Evolutionary conservation across 2,888 invertebrate genomes (phyloP), one percentile per base, ranked within the genome.

Genomic region (Merodon equestris): DNA sequence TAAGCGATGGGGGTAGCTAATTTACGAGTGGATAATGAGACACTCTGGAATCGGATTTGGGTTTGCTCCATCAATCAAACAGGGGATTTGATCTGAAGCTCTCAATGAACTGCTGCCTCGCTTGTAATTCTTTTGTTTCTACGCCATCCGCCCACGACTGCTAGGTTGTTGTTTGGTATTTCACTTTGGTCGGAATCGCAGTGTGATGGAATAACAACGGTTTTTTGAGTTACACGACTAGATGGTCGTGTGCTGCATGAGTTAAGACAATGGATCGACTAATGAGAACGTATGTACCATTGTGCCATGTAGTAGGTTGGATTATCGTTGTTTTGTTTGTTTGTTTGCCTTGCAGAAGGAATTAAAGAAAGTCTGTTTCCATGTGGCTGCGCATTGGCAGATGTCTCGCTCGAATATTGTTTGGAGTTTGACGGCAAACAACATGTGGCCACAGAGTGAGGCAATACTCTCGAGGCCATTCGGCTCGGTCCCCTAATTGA

Each of bases 401-500:
- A 79, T 79, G 79, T 79, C 74, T 72, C 34, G 40, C 15, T 51
- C 13, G 17, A 38, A 45, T 47, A 64, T 18, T 64, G 48, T 60
- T 67, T 67, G 19, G 34, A 61, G 45, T 51, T 61, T 54, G 42
- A 70, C 60, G 36, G 68, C 74, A 70, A 79, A 74, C 74, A 79
- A 74, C 79, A 79, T 79, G 64, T 79, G 79, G 79, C 47, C 64
- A 36, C 68, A 64, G 63, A 68, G 61, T 68, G 77, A 64, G 79
- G 67, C 47, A 54, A 53, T 72, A 45, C 50, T 47, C 47, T 48
- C 18, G n/a, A 36, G 27, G 56, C n/a, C 54, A n/a, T 40, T 68
- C 74, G 70, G 74, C 74, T 74, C 74, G 68, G 54, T 61, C 50
- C 68, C 60, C 74, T 79, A 79, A 79, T 79, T 79, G 74, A 58